These are phyloP conservation scores for Hafferia zeledoni DNA, from an alignment of 2,797 vertebrate species.

Conservation along the genomic window DNA sequence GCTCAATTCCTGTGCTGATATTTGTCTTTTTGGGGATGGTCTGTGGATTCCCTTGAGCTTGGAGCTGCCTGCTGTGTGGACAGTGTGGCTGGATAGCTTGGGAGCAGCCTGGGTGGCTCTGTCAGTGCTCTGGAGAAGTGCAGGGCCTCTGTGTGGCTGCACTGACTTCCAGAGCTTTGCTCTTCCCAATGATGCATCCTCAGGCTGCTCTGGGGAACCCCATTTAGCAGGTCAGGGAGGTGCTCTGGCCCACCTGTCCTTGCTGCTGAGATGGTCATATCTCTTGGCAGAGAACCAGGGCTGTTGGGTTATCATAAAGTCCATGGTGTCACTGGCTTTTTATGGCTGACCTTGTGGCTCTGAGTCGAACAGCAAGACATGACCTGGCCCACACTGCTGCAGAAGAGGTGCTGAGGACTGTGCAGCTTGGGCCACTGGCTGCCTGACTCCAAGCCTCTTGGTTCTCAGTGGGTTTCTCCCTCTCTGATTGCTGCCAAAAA, in stretches of 20 bases:
- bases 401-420: neutral
- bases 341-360: neutral
- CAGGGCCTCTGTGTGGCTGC: neutral
- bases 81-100: neutral
- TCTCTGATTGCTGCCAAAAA: neutral
- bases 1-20: fast-evolving
- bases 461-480: neutral
- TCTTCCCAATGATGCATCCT: fast-evolving
- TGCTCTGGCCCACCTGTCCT: neutral
- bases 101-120: neutral
- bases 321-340: fast-evolving
- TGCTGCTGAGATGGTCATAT: neutral
- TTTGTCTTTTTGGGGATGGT: neutral
- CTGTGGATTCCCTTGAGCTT: neutral
- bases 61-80: neutral
- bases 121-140: neutral
- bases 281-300: neutral
- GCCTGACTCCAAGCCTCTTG: neutral
- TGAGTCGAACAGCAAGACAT: neutral
- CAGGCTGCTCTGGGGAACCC: neutral
- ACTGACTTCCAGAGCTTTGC: neutral
- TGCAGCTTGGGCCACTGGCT: neutral
- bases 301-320: neutral
- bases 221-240: neutral
- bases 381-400: fast-evolving